These are phyloP conservation scores for Oryzias javanicus DNA, from an alignment of 2,113 vertebrate genomes.

Conservation along the genomic window DNA sequence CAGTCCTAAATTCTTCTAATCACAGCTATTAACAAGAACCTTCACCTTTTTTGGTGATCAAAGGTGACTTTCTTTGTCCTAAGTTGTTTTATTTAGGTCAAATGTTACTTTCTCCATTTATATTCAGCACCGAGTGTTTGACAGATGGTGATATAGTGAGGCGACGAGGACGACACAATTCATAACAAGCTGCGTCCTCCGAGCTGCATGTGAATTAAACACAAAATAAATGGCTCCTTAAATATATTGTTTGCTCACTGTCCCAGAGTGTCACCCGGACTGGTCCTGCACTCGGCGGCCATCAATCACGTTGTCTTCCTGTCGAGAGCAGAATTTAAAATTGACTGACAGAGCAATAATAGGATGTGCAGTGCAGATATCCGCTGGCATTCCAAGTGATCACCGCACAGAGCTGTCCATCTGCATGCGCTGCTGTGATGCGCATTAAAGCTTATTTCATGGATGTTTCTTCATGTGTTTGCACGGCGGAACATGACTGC, in stretches of 20 bases:
- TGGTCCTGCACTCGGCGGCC: conserved; percentile 25
- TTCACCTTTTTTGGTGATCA: neutral
- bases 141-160: conserved; percentile 19
- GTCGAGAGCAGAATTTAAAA: conserved; percentile 55
- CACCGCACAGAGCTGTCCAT: conserved; percentile 45
- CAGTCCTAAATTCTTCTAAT: conserved; percentile 35
- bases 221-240: conserved; percentile 12
- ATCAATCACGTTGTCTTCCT: conserved; percentile 55
- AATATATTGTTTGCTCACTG: conserved; percentile 35
- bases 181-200: conserved; percentile 28
- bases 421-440: conserved; percentile 41
- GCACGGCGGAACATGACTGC: conserved; percentile 17
- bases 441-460: conserved; percentile 44
- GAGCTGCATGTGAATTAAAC: conserved; percentile 6
- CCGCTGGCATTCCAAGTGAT: conserved; percentile 50
- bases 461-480: conserved; percentile 43
- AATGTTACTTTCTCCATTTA: conserved; percentile 17
- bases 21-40: conserved; percentile 30
- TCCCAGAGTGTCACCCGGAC: conserved; percentile 26
- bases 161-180: conserved; percentile 7
- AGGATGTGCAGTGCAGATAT: conserved; percentile 35
- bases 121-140: neutral
- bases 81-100: conserved; percentile 28
- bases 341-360: conserved; percentile 45
- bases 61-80: neutral